Conservation (phyloP, 2,888 invertebrate species). For the Phorcus lineatus region DNA sequence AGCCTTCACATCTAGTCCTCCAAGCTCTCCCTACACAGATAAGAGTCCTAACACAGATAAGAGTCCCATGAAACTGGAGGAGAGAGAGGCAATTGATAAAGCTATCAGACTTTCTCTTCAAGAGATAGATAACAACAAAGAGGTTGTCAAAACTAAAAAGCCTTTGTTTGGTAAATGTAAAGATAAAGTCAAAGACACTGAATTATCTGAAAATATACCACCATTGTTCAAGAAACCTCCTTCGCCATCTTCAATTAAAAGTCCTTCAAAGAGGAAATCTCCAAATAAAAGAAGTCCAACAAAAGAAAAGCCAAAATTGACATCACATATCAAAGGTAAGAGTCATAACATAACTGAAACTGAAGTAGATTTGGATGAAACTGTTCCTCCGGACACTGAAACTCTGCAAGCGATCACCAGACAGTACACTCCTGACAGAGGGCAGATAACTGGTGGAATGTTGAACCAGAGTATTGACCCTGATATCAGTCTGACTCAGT, state of each 20-base stretch:
- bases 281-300: conserved; percentile 23
- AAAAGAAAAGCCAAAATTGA: not conserved
- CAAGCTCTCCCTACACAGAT: not conserved
- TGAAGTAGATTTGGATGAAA: conserved; percentile 40
- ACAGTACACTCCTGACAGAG: not conserved
- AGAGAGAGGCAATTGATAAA: conserved; percentile 37
- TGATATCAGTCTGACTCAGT: conserved; percentile 46
- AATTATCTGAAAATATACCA: not conserved
- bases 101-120: conserved; percentile 43
- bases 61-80: conserved; percentile 14
- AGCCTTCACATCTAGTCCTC: conserved; percentile 41
- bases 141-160: not conserved
- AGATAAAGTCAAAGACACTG: not conserved
- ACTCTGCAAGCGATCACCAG: not conserved
- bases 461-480: conserved; percentile 57
- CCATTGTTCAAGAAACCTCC: conserved; percentile 17
- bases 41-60: not conserved
- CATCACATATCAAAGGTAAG: not conserved
- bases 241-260: not conserved
- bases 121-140: conserved; percentile 22
- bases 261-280: conserved; percentile 36
- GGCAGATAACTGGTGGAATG: not conserved
- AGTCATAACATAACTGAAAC: not conserved
- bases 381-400: conserved; percentile 32
- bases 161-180: not conserved